These are phyloP conservation scores for Gallirallus australis DNA, from an alignment of 2,797 vertebrate genomes.

Conservation along the genomic window DNA sequence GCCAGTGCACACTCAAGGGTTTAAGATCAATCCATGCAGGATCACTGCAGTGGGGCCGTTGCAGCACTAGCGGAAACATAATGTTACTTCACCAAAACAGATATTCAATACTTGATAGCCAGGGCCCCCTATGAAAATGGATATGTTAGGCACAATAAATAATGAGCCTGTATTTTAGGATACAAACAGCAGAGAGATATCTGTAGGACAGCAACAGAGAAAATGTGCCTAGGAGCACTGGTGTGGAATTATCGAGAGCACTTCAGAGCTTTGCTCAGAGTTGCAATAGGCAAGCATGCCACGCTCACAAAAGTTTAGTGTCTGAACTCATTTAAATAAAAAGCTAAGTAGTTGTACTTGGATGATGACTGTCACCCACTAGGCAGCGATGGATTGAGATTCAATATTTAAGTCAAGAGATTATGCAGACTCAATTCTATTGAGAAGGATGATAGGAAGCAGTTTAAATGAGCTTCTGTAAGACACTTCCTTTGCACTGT, in stretches of 20 bases:
- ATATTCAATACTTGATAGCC: background rate
- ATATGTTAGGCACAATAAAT: background rate
- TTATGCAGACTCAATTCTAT: background rate
- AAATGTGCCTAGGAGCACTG: background rate
- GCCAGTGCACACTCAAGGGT: background rate
- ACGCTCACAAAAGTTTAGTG: background rate
- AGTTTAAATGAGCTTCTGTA: background rate
- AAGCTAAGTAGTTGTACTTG: background rate
- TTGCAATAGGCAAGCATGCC: background rate
- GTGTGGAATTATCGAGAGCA: background rate
- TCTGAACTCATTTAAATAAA: background rate
- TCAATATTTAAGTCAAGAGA: background rate
- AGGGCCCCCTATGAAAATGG: background rate
- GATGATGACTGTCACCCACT: background rate
- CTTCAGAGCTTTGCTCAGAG: background rate
- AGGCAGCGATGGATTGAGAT: background rate
- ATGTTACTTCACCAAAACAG: background rate
- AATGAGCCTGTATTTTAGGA: background rate
- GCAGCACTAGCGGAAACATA: background rate
- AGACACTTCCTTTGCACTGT: background rate
- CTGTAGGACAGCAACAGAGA: background rate
- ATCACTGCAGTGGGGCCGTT: background rate
- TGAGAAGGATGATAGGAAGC: background rate
- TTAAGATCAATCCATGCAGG: background rate
- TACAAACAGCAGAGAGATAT: background rate